phyloP scores from a whole-genome alignment of 2,113 vertebrate genomes.

The Pelecanoides urinatrix region DNA sequence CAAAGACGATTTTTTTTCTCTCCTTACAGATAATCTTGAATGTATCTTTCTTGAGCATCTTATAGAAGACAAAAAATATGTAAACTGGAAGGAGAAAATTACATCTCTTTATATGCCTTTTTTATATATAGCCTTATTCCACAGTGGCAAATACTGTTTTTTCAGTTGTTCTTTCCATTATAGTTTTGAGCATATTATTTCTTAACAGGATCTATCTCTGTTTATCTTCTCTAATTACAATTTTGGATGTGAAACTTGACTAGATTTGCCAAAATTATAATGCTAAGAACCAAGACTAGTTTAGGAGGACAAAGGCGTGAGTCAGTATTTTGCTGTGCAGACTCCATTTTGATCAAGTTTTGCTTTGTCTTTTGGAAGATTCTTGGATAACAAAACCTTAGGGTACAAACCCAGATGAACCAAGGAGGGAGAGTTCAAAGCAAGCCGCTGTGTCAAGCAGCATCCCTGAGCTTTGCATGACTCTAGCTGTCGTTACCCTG shows the following conservation, averaged over 20 bases:
- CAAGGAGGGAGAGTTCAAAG: not conserved
- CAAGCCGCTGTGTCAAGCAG: not conserved
- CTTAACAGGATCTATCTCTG: not conserved
- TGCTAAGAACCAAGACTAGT: not conserved
- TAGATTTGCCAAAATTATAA: not conserved
- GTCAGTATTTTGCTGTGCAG: not conserved
- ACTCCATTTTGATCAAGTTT: not conserved
- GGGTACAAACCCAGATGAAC: not conserved
- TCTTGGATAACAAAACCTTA: not conserved
- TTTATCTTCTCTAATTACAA: constrained; percentile 11
- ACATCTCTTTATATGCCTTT: not conserved
- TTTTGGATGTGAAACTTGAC: not conserved
- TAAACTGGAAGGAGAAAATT: not conserved
- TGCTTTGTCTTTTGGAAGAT: not conserved
- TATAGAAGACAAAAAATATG: not conserved
- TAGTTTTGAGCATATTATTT: not conserved
- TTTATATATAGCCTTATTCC: not conserved
- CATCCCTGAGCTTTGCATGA: not conserved
- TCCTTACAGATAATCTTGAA: not conserved
- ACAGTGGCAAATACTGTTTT: not conserved
- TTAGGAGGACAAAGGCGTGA: not conserved
- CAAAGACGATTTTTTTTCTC: not conserved
- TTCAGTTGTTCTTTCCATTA: not conserved
- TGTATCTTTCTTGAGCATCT: not conserved
- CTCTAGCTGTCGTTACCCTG: not conserved